Evolutionary conservation across 2,888 invertebrate species (phyloP).

Genomic region (Drosophila borborema): DNA sequence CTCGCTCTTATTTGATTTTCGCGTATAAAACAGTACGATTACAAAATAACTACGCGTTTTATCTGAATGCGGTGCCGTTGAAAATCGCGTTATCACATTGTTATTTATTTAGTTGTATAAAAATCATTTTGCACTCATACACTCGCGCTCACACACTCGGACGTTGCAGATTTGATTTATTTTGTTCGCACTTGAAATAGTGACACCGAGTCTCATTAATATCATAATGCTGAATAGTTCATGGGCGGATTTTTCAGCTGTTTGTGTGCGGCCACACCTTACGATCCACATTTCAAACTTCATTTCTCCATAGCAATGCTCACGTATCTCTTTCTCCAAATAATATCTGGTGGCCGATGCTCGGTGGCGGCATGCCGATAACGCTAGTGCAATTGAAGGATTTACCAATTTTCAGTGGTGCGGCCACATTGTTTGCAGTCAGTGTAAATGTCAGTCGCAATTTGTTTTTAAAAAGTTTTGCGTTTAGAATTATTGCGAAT

Average conservation of each 20-base stretch:
- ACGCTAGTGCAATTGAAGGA: neutral
- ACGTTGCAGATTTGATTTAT: constrained; percentile 60
- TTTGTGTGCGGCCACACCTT: constrained; percentile 17
- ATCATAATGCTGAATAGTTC: constrained; percentile 14
- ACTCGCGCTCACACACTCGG: constrained; percentile 19
- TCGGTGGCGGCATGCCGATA: constrained; percentile 31
- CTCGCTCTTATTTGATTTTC: constrained; percentile 18
- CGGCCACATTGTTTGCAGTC: constrained; percentile 56
- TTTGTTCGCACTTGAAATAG: constrained; percentile 48
- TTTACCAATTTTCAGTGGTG: constrained; percentile 1
- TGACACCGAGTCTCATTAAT: constrained; percentile 21
- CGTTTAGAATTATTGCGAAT: constrained; percentile 26
- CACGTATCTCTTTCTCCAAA: neutral
- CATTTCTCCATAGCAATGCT: constrained; percentile 6
- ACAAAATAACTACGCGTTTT: neutral
- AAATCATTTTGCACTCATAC: constrained; percentile 44
- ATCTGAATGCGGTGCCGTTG: constrained; percentile 2
- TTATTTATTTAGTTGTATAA: constrained; percentile 30
- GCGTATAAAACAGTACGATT: constrained; percentile 7
- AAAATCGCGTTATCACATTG: constrained; percentile 31
- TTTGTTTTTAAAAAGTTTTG: constrained; percentile 61
- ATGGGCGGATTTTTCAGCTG: neutral
- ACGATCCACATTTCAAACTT: constrained; percentile 7
- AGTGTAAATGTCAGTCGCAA: constrained; percentile 62
- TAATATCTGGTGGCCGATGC: constrained; percentile 2